These are phyloP conservation scores for Drosophila mauritiana DNA, from an alignment of 1,140 invertebrate genomes.

Conservation along the genomic window DNA sequence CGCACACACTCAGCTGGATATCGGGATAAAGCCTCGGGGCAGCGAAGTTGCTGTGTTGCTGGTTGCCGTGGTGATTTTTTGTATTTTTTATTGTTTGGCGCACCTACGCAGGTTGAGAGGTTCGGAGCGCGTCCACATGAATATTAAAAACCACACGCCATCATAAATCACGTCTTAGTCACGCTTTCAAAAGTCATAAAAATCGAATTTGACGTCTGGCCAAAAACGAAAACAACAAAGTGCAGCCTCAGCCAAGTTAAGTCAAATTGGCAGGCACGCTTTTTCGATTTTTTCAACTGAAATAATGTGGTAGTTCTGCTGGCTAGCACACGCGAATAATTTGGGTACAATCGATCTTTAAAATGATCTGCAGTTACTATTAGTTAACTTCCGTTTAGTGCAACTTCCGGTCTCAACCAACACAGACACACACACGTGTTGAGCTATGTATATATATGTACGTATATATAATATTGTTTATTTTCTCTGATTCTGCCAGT, in stretches of 20 bases:
- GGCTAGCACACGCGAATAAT: slow-evolving; percentile 39
- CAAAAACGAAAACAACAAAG: slow-evolving; percentile 44
- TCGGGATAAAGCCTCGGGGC: slow-evolving; percentile 37
- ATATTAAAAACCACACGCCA: slow-evolving; percentile 85
- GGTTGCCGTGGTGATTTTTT: slow-evolving; percentile 19
- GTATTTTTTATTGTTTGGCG: slow-evolving; percentile 79
- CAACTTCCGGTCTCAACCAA: slow-evolving; percentile 47
- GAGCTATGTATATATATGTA: neutral
- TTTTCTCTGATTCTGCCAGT: slow-evolving; percentile 45
- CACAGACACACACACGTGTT: slow-evolving; percentile 10
- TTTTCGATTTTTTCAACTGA: slow-evolving; percentile 14
- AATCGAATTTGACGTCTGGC: slow-evolving; percentile 82
- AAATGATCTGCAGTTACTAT: neutral
- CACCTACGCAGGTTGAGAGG: slow-evolving; percentile 73
- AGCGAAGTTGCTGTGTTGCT: slow-evolving; percentile 36
- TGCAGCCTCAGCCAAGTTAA: slow-evolving; percentile 22
- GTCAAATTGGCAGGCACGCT: slow-evolving; percentile 50
- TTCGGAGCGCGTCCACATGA: slow-evolving; percentile 78
- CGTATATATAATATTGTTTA: slow-evolving; percentile 20
- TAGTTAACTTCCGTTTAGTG: slow-evolving; percentile 10
- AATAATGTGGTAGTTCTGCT: slow-evolving; percentile 5
- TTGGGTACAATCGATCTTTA: slow-evolving; percentile 1
- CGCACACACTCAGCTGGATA: slow-evolving; percentile 78
- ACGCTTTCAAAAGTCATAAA: slow-evolving; percentile 85
- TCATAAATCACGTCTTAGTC: slow-evolving; percentile 85